A percentile compares a stretch with the other conserved stretches of the same genome.
Evolutionary conservation across 2,113 vertebrate genomes (phyloP).

Genomic region (Ammospiza nelsoni): DNA sequence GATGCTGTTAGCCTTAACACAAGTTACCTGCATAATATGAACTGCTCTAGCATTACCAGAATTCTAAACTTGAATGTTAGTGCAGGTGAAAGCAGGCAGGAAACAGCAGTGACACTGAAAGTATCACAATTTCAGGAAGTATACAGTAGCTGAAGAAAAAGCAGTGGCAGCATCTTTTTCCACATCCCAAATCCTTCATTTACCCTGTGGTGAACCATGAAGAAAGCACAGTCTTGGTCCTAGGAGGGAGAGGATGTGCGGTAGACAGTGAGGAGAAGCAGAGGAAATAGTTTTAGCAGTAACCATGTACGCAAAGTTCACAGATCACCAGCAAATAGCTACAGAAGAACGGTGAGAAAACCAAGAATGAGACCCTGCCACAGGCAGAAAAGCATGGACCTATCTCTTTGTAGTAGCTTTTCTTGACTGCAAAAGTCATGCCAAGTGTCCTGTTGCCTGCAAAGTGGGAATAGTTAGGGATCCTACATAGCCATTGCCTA

Average conservation of each 20-base stretch:
- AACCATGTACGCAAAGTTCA: background rate
- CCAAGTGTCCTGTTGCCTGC: background rate
- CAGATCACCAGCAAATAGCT: background rate
- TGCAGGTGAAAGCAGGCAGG: background rate
- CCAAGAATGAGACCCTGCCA: background rate
- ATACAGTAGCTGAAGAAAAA: background rate
- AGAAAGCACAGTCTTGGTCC: background rate
- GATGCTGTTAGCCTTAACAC: background rate
- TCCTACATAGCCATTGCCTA: background rate
- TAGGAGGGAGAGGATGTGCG: background rate
- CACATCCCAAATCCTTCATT: background rate
- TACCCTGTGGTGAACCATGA: rapidly evolving
- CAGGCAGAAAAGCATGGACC: background rate
- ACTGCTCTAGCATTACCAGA: background rate
- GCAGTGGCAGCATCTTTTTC: background rate
- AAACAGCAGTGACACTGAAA: background rate
- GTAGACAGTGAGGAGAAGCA: background rate
- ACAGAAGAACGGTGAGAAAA: background rate
- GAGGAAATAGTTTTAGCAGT: background rate
- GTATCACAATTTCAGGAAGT: background rate
- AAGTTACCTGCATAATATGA: background rate
- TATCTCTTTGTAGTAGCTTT: background rate
- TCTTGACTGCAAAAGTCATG: background rate
- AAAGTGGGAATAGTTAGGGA: background rate
- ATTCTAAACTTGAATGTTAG: background rate